These are phyloP conservation scores for Hemiscyllium ocellatum DNA, from an alignment of 2,113 vertebrate species.

Conservation along the genomic window DNA sequence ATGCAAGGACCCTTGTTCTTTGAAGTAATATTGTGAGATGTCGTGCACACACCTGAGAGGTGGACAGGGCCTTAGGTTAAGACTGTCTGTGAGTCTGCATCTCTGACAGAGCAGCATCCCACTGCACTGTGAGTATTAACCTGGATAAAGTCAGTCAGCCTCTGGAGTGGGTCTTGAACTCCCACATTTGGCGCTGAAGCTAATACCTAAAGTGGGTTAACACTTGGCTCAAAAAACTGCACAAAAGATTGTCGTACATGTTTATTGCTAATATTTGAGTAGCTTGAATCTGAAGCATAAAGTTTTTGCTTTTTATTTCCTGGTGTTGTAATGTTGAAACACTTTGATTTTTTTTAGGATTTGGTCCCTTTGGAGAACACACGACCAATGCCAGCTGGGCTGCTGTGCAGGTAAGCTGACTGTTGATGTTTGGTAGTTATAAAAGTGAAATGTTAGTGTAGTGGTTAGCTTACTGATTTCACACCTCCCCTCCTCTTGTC, in stretches of 20 bases:
- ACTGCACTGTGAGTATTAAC: background rate
- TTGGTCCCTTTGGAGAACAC: constrained; percentile 68
- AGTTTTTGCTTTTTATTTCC: too few species aligned
- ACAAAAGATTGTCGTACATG: background rate
- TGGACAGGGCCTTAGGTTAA: background rate
- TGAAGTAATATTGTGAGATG: background rate
- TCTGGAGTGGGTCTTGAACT: background rate
- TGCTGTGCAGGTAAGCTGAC: constrained; percentile 63
- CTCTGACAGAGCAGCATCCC: background rate
- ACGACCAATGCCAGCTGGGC: constrained; percentile 69
- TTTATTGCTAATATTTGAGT: background rate
- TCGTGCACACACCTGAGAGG: background rate
- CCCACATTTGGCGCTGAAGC: background rate
- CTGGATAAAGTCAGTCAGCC: background rate
- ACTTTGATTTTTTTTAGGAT: constrained; percentile 49
- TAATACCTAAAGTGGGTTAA: background rate
- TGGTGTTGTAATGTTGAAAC: background rate
- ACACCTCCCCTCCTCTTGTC: too few species aligned
- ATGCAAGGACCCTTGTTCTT: background rate
- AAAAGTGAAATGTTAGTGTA: background rate
- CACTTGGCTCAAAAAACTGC: background rate
- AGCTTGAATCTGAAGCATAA: background rate
- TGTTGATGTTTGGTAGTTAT: constrained; percentile 42
- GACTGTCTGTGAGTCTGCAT: background rate
- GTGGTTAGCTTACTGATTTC: background rate